Conservation (phyloP, 2,113 vertebrate species). For the Percopsis transmontana region DNA sequence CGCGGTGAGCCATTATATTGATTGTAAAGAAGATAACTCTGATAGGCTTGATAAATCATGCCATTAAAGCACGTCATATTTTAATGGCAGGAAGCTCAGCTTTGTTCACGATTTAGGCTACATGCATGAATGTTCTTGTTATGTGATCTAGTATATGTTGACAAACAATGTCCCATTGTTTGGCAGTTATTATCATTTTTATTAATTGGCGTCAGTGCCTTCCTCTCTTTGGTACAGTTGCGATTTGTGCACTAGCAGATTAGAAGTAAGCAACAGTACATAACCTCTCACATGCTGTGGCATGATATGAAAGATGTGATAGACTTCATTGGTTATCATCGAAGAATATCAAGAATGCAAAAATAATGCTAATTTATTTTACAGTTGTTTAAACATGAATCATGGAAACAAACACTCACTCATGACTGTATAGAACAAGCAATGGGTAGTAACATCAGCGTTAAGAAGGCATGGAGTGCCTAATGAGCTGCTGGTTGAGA, state of each 20-base stretch:
- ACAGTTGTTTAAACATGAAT: no score
- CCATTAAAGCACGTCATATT: not conserved
- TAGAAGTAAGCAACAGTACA: no score
- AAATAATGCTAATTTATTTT: no score
- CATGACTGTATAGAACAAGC: not conserved
- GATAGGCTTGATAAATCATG: not conserved
- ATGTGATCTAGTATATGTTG: conserved; percentile 2
- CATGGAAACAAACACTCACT: not conserved
- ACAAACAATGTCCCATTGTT: conserved; percentile 1
- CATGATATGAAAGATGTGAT: conserved; percentile 7
- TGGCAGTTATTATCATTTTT: not conserved
- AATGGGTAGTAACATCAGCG: conserved; percentile 3
- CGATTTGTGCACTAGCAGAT: no score
- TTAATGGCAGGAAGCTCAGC: conserved; percentile 1
- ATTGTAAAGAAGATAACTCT: conserved; percentile 1
- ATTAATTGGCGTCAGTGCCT: no score
- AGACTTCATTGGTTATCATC: no score
- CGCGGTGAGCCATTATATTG: not conserved
- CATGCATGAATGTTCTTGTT: no score
- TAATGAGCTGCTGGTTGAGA: conserved; percentile 22
- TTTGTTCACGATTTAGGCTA: not conserved
- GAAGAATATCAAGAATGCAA: no score
- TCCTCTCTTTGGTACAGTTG: not conserved
- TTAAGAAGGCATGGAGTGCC: conserved; percentile 6
- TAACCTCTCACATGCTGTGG: not conserved